Conservation (phyloP, 2,888 invertebrate species). For the Xanthostigma xanthostigma region DNA sequence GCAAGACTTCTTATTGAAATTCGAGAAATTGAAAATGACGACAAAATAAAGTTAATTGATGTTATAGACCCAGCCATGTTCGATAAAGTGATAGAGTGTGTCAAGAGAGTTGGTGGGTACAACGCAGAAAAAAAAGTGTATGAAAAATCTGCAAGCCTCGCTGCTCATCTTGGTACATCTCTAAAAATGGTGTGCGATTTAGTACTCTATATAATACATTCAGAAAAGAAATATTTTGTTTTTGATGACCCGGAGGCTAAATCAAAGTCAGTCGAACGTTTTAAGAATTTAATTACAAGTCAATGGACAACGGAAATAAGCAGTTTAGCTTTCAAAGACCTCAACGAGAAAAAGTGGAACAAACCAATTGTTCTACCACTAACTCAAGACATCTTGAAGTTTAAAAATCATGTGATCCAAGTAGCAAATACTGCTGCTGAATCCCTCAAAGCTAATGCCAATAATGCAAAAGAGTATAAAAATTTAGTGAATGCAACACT, state of each 20-base stretch:
- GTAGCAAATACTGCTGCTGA: background rate
- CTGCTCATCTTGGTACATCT: slow-evolving; percentile 4
- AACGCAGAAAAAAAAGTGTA: slow-evolving; percentile 4
- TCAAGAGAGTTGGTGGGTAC: slow-evolving; percentile 6
- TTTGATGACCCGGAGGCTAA: too few relatives aligned
- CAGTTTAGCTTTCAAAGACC: slow-evolving; percentile 8
- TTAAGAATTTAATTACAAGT: slow-evolving; percentile 3
- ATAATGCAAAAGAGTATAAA: slow-evolving; percentile 5
- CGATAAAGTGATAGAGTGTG: slow-evolving; percentile 4
- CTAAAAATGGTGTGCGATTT: slow-evolving; percentile 7
- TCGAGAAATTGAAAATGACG: slow-evolving; percentile 5
- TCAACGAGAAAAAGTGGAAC: slow-evolving; percentile 9
- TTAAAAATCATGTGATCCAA: slow-evolving; percentile 4
- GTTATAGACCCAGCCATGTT: slow-evolving; percentile 2
- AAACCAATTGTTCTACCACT: slow-evolving; percentile 6
- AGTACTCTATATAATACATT: slow-evolving; percentile 4
- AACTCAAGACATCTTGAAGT: slow-evolving; percentile 9
- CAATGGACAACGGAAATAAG: slow-evolving; percentile 8
- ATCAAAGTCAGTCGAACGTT: slow-evolving; percentile 7
- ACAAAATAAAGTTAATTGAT: slow-evolving; percentile 1
- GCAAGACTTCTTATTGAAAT: slow-evolving; percentile 10
- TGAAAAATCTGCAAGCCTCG: slow-evolving; percentile 2
- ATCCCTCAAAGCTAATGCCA: background rate
- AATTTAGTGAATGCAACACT: slow-evolving; percentile 6
- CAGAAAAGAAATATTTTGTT: too few relatives aligned